Conservation (phyloP, 2,888 invertebrate species). For the Hirtodrosophila confusa region DNA sequence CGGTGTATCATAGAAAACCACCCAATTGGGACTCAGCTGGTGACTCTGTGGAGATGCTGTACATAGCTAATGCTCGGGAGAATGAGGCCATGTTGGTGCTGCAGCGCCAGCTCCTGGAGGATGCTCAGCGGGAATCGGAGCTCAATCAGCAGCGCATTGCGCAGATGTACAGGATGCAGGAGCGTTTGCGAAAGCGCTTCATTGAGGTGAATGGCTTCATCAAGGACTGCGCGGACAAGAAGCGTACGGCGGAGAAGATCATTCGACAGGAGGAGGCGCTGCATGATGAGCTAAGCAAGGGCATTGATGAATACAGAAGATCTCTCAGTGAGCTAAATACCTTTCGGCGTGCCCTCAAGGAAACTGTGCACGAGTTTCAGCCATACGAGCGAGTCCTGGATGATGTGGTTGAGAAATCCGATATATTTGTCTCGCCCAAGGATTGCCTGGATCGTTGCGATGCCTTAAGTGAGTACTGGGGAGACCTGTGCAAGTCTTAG, state of each 20-base stretch:
- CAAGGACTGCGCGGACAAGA: conserved; percentile 82
- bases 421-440: conserved; percentile 80
- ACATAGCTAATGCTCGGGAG: conserved; percentile 81
- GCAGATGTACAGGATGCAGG: conserved; percentile 77
- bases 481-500: no score
- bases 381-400: conserved; percentile 82
- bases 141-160: conserved; percentile 77
- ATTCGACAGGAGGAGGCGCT: conserved; percentile 72
- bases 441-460: conserved; percentile 83
- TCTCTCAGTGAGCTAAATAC: conserved; percentile 63
- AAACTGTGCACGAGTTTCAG: conserved; percentile 78
- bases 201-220: conserved; percentile 83
- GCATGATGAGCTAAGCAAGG: conserved; percentile 66
- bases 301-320: conserved; percentile 66
- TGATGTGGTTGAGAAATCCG: conserved; percentile 78
- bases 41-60: conserved; percentile 81
- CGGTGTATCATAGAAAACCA: conserved; percentile 71
- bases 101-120: conserved; percentile 79
- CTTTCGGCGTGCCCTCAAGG: conserved; percentile 75
- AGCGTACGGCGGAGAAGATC: conserved; percentile 74
- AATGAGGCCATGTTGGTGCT: conserved; percentile 76
- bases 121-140: conserved; percentile 71
- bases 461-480: conserved; percentile 78
- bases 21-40: conserved; percentile 83
- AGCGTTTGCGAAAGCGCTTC: conserved; percentile 79